Conservation (phyloP, 1,140 invertebrate species). For the Drosophila ambigua region DNA sequence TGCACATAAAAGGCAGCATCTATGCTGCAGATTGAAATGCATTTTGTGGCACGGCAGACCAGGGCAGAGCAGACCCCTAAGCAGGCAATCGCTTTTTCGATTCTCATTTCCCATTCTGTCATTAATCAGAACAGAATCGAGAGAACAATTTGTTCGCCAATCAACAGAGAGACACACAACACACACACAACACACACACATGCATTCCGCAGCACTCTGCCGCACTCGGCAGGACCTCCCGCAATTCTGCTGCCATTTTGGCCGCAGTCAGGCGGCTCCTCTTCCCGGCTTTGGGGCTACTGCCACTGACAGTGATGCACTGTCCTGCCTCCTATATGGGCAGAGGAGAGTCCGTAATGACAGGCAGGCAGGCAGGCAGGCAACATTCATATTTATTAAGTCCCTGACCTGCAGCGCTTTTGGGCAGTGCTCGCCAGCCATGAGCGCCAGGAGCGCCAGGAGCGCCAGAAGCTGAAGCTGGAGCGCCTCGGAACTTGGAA, state of each 20-base stretch:
- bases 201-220: not conserved
- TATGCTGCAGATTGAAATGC: too few species aligned
- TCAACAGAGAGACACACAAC: slow-evolving; percentile 3
- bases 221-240: too few species aligned
- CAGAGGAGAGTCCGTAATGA: not conserved
- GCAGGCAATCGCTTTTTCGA: slow-evolving; percentile 15
- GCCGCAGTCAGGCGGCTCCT: slow-evolving; percentile 23
- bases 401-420: slow-evolving; percentile 50
- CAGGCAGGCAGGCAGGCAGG: slow-evolving; percentile 19
- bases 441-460: not conserved
- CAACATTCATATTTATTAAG: slow-evolving; percentile 75
- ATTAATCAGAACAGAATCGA: slow-evolving; percentile 33
- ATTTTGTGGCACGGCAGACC: too few species aligned
- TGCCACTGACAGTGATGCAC: slow-evolving; percentile 56
- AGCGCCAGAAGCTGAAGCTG: not conserved
- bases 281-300: not conserved
- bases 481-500: not conserved
- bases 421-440: not conserved
- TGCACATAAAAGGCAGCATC: too few species aligned
- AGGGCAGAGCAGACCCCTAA: not conserved
- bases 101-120: slow-evolving; percentile 1
- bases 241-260: slow-evolving; percentile 15
- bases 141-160: slow-evolving; percentile 40
- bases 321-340: not conserved
- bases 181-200: too few species aligned